Evolutionary conservation across 2,113 vertebrate species (phyloP).

Genomic region (Pedionomus torquatus): DNA sequence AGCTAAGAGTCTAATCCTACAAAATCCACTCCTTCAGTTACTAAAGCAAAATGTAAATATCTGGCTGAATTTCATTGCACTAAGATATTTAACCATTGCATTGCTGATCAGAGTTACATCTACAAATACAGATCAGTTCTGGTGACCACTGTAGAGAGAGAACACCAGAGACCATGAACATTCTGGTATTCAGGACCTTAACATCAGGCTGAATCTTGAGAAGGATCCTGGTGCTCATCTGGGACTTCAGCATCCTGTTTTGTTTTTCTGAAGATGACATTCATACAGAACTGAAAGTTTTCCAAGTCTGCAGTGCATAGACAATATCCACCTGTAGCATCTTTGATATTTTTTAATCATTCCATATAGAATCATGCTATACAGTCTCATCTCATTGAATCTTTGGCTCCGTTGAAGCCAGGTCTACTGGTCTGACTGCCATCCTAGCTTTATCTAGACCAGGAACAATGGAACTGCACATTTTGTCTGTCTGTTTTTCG

Average conservation of each 20-base stretch:
- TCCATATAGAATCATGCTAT: neutral
- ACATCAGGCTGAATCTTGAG: neutral
- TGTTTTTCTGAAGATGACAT: neutral
- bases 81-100: neutral
- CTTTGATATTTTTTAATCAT: neutral
- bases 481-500: neutral
- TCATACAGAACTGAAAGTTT: neutral
- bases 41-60: neutral
- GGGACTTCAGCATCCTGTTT: neutral
- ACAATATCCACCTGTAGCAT: neutral
- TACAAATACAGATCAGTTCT: neutral
- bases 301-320: neutral
- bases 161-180: neutral
- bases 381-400: neutral
- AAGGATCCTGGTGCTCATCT: neutral
- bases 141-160: neutral
- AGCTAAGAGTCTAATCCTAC: neutral
- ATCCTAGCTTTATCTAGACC: neutral
- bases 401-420: neutral
- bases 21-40: neutral
- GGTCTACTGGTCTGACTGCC: neutral
- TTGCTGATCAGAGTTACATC: neutral
- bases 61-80: neutral
- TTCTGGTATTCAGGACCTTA: neutral
- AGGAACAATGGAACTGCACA: neutral